Base-by-base conservation (phyloP, 2,888 invertebrate species). In the Parnassius apollo region DNA sequence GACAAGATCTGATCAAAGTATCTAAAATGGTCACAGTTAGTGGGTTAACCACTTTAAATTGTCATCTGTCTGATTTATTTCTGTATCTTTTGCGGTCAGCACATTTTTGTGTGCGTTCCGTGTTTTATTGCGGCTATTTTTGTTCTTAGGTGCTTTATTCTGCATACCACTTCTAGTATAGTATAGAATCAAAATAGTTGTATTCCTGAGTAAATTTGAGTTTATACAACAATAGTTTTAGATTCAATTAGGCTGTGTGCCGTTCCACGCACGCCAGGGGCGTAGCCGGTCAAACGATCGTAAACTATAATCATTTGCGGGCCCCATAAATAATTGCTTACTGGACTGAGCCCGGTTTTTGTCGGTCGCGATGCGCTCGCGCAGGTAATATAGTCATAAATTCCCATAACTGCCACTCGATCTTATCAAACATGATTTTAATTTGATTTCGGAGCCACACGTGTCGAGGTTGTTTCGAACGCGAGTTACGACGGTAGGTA, bases 31-130 rank as follows among this genome's bases (percentile, higher is more conserved):
- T 91, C 90, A 91, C 92, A 91, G 91, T 88, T 91, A 91, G 88
- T 92, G 90, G 92, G 92, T 91, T 91, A 90, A 90, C 92, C 92
- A 92, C 91, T 92, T 92, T 88, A 92, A 92, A 92, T 92, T 92
- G 92, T 92, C 92, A 92, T 92, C 91, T 85, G 84, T 81, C 86
- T 92, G 92, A 92, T 92, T 92, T 92, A 92, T 92, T 91, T 91
- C 85, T 83, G 86, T 88, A 81, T 88, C 87, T 86, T 86, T 87
- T 86, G 89, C 85, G 85, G 84, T 81, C 82, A 87, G 86, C 86
- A 86, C 83, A 86, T 88, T 88, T 90, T 88, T 86, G 84, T 88
- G 74, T 74, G 73, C 72, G 74, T 73, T 72, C 78, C 76, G 74
- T 76, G 80, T 75, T 74, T 73, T 75, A 74, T 75, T 71, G 70